A percentile compares a stretch with the other conserved stretches of the same genome.
phyloP scores from a whole-genome alignment of 2,797 vertebrate genomes.

The Cyprinodon diabolis region DNA sequence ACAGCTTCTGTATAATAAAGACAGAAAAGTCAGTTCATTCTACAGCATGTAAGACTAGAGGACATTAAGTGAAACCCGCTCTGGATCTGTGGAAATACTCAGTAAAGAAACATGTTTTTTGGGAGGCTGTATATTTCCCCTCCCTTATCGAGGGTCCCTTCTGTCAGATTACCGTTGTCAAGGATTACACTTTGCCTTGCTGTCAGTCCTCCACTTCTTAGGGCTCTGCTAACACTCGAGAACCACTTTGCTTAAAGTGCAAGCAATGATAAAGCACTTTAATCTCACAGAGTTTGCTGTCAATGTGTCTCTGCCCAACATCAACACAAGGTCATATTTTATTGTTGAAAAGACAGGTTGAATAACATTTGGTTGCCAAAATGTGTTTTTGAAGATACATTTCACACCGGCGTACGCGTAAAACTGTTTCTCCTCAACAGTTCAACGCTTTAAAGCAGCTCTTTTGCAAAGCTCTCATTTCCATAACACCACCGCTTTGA shows the following conservation, averaged over 20 bases:
- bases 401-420: not conserved
- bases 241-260: slow-evolving; percentile 59
- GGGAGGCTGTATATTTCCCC: slow-evolving; percentile 5
- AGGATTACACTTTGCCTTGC: slow-evolving; percentile 43
- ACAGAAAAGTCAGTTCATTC: not conserved
- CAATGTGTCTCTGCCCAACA: slow-evolving; percentile 12
- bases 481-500: not conserved
- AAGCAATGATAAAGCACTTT: slow-evolving; percentile 34
- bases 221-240: slow-evolving; percentile 36
- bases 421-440: not conserved
- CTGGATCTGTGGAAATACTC: not conserved
- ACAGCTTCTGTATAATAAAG: too few relatives aligned
- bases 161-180: slow-evolving; percentile 34
- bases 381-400: not conserved
- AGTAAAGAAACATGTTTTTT: not conserved
- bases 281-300: slow-evolving; percentile 18
- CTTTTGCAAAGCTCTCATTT: not conserved
- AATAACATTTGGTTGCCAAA: not conserved
- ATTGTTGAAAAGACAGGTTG: not conserved
- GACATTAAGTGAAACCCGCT: not conserved
- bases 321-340: slow-evolving; percentile 18
- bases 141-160: slow-evolving; percentile 14
- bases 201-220: slow-evolving; percentile 20
- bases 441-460: not conserved
- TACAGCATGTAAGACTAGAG: not conserved